phyloP scores from a whole-genome alignment of 2,888 invertebrate species.

The Drepanosiphum platanoidis region DNA sequence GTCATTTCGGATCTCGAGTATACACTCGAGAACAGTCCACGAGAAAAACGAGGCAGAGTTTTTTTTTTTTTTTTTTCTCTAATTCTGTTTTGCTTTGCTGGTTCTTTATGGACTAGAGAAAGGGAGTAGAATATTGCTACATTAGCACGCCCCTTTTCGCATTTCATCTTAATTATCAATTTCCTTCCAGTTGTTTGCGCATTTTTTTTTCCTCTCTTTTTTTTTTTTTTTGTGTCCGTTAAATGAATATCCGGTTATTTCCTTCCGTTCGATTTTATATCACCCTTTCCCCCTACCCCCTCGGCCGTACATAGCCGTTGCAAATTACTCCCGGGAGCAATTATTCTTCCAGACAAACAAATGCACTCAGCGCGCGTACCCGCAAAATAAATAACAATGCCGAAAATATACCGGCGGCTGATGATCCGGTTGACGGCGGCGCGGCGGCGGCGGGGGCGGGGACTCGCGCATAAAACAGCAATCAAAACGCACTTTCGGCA shows the following conservation, averaged over 20 bases:
- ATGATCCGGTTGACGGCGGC: neutral
- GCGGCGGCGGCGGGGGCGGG: neutral
- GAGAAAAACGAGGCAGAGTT: slow-evolving; percentile 21
- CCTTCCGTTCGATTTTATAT: slow-evolving; percentile 38
- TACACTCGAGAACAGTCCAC: slow-evolving; percentile 18
- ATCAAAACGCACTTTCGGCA: slow-evolving; percentile 27
- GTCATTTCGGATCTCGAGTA: slow-evolving; percentile 25
- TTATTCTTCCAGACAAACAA: slow-evolving; percentile 34
- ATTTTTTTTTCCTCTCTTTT: neutral
- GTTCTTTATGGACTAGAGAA: neutral
- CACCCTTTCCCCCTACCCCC: neutral
- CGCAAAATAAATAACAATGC: slow-evolving; percentile 29
- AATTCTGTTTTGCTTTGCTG: slow-evolving; percentile 12
- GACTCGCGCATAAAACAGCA: neutral
- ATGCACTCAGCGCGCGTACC: slow-evolving; percentile 14
- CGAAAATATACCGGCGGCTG: neutral
- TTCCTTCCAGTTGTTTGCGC: slow-evolving; percentile 28
- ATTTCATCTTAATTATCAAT: slow-evolving; percentile 54
- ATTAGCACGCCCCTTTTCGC: slow-evolving; percentile 12
- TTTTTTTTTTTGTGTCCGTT: neutral
- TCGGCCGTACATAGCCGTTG: neutral
- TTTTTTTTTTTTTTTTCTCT: slow-evolving; percentile 7
- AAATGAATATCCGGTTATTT: slow-evolving; percentile 33
- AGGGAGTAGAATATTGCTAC: slow-evolving; percentile 7
- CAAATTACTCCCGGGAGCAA: slow-evolving; percentile 35